Conservation (phyloP, 2,888 invertebrate species). For the Cloeon dipterum region DNA sequence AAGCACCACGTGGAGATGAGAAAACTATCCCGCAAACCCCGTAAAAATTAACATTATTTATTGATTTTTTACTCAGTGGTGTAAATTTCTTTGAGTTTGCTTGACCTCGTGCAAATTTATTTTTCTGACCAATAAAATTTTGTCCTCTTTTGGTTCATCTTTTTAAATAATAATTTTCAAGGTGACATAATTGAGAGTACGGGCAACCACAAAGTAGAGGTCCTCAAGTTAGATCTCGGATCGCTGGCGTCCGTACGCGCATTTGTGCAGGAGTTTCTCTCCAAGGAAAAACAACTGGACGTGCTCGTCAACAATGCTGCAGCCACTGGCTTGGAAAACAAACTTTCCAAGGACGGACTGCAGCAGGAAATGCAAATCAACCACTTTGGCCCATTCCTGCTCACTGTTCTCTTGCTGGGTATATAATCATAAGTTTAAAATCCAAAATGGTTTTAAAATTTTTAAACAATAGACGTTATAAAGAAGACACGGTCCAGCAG, state of each 20-base stretch:
- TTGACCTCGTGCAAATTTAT: no score
- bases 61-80: no score
- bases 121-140: no score
- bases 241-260: constrained; percentile 9
- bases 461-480: constrained; percentile 15
- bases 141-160: no score
- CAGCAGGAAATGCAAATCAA: constrained; percentile 6
- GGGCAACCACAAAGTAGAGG: constrained; percentile 3
- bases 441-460: no score
- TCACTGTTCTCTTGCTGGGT: neutral
- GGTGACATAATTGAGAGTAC: constrained; percentile 2
- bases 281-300: constrained; percentile 8
- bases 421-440: no score
- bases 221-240: constrained; percentile 9
- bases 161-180: neutral
- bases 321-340: constrained; percentile 5
- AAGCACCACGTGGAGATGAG: no score
- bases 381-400: constrained; percentile 7
- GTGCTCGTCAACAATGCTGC: constrained; percentile 11
- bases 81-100: no score
- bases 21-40: no score
- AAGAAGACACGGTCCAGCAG: constrained; percentile 22
- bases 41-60: no score
- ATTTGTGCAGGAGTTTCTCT: constrained; percentile 8
- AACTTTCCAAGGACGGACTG: constrained; percentile 8